These are phyloP conservation scores for Euspilapteryx auroguttella DNA, from an alignment of 2,888 invertebrate genomes.

Conservation along the genomic window DNA sequence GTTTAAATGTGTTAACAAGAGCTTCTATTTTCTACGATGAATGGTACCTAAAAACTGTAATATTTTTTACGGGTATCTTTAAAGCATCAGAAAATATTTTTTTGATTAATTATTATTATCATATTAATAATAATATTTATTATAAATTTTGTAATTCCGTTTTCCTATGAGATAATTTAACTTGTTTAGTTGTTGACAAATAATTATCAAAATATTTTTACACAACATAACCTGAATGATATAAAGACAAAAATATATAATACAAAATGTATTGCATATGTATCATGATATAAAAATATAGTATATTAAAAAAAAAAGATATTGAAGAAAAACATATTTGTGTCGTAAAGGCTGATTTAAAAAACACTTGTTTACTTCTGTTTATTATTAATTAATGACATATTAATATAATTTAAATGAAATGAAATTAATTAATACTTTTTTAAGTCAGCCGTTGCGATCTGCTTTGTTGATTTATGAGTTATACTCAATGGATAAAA, in stretches of 20 bases:
- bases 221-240: conserved; percentile 46
- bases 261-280: conserved; percentile 7
- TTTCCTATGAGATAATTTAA: conserved; percentile 38
- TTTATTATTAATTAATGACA: too few relatives aligned
- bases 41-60: conserved; percentile 27
- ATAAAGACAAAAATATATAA: conserved; percentile 12
- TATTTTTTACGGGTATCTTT: conserved; percentile 26
- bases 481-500: neutral
- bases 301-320: neutral
- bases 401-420: too few relatives aligned
- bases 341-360: too few relatives aligned
- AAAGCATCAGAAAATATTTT: too few relatives aligned
- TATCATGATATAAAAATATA: neutral
- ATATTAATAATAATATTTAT: neutral
- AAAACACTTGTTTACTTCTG: too few relatives aligned
- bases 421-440: too few relatives aligned
- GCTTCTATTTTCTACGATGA: conserved; percentile 41
- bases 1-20: conserved; percentile 24
- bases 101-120: too few relatives aligned
- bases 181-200: conserved; percentile 36
- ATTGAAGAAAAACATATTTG: too few relatives aligned
- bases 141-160: conserved; percentile 10
- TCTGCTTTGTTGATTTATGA: neutral
- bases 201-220: conserved; percentile 50
- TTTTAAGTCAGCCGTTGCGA: neutral